phyloP scores from a whole-genome alignment of 2,113 vertebrate genomes.

The Myotis lucifugus region DNA sequence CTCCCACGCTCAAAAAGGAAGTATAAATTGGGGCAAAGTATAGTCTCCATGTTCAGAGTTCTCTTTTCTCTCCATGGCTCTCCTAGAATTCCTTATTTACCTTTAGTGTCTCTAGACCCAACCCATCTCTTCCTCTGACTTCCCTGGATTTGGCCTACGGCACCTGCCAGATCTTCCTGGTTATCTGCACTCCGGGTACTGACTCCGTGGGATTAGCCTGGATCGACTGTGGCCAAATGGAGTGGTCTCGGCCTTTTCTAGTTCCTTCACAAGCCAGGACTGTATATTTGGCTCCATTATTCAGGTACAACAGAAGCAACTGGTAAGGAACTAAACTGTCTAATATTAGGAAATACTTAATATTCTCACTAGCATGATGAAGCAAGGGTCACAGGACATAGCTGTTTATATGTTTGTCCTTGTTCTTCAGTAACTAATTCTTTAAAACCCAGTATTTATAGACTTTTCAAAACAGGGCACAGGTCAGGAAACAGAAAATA shows the following conservation, averaged over 20 bases:
- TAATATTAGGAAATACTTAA: constrained; percentile 12
- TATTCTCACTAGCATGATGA: neutral
- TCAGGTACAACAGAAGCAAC: constrained; percentile 18
- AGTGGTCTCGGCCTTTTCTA: neutral
- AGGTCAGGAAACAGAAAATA: constrained; percentile 48
- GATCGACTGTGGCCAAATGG: neutral
- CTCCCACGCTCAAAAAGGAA: neutral
- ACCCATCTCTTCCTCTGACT: constrained; percentile 28
- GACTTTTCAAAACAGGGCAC: constrained; percentile 36
- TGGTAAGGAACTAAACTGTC: constrained; percentile 16
- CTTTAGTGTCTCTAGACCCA: neutral
- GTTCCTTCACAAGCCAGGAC: neutral
- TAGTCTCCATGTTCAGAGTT: neutral
- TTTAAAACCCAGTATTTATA: constrained; percentile 36
- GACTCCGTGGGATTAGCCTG: neutral
- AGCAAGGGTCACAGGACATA: neutral
- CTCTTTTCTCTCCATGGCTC: constrained; percentile 2
- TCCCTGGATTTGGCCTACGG: constrained; percentile 42
- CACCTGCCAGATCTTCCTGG: neutral
- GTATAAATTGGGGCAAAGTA: constrained; percentile 17
- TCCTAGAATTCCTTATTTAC: constrained; percentile 19
- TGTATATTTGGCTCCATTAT: constrained; percentile 27
- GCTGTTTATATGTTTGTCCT: neutral
- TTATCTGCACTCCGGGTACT: neutral
- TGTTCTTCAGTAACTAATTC: constrained; percentile 26